Percentiles rank a stretch among this genome's conserved stretches.
phyloP scores from a whole-genome alignment of 2,113 vertebrate genomes.

The Psettodes erumei region DNA sequence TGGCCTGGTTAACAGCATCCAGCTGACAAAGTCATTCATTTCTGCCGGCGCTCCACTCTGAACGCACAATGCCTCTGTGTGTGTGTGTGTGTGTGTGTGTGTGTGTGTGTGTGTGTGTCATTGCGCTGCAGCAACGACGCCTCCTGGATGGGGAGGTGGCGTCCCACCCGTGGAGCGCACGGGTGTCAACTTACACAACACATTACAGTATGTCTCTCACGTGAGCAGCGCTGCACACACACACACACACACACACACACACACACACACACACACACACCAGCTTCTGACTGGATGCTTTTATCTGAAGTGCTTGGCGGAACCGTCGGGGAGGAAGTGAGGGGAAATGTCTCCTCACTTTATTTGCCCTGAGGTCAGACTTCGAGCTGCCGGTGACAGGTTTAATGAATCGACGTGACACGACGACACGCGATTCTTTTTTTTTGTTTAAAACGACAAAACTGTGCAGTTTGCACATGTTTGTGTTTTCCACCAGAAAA shows the following conservation, averaged over 20 bases:
- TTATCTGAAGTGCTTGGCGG: slow-evolving; percentile 49
- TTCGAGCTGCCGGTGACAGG: slow-evolving; percentile 17
- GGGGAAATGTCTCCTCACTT: slow-evolving; percentile 25
- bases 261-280: slow-evolving; percentile 17
- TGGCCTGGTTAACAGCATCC: slow-evolving; percentile 76
- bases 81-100: slow-evolving; percentile 31
- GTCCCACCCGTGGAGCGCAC: slow-evolving; percentile 60
- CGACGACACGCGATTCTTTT: too few relatives aligned
- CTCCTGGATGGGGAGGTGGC: slow-evolving; percentile 29
- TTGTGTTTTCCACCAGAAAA: slow-evolving; percentile 1
- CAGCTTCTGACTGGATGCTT: slow-evolving; percentile 19
- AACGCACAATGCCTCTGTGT: slow-evolving; percentile 6
- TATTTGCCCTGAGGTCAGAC: slow-evolving; percentile 11
- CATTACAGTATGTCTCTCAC: slow-evolving; percentile 47
- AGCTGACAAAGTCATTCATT: slow-evolving; percentile 75
- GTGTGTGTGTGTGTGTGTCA: slow-evolving; percentile 26
- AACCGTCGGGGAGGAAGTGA: slow-evolving; percentile 32
- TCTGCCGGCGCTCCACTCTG: slow-evolving; percentile 62
- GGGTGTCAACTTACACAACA: slow-evolving; percentile 62
- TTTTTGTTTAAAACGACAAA: too few relatives aligned
- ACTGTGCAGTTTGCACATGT: too few relatives aligned
- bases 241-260: slow-evolving; percentile 5
- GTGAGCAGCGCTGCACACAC: slow-evolving; percentile 30
- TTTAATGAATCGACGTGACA: slow-evolving; percentile 19
- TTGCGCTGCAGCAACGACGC: slow-evolving; percentile 34